Base-by-base conservation (phyloP, 2,888 invertebrate genomes). In the Polyommatus iphigenia region DNA sequence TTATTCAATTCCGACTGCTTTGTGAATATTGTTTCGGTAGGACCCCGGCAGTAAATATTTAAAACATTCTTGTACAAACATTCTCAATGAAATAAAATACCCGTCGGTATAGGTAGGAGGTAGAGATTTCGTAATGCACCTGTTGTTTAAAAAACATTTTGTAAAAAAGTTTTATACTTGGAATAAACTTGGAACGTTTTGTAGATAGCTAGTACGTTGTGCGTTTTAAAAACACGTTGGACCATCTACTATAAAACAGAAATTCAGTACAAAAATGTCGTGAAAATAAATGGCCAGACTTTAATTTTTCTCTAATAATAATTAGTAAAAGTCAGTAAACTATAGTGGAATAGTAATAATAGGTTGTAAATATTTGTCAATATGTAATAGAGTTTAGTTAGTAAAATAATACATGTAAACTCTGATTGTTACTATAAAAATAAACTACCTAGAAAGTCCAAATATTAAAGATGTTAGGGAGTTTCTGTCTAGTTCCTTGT, bases 21-120 rank as follows among this genome's bases (percentile, higher is more conserved):
- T 75, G 75, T 50, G 75, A 54, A 75, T 75, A 75, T 75, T 75
- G 75, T 75, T 75, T 54, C 75, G 7, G 75, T 24, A 50, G 54
- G 75, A 54, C 20, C 50, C 75, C 18, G 29, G 54, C 29, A 54
- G 75, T 75, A 54, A 75, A 75, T 75, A 75, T 20, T 75, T 75
- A 75, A 75, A 50, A 50, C 50, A 20, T 50, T 75, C 75, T 75
- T 75, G 75, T 54, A 50, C 50, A 54, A 75, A 29, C 46, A 75
- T 54, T 75, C 75, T 24, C 50, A 75, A 46, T 18, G 54, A 54
- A 75, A 29, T 29, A 54, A 75, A 75, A 54, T 46, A 46, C 13
- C 20, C 29, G 67, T 29, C 67, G 10, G n/a, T 50, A 29, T 24
- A 75, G 13, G 24, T 29, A 54, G 18, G 7, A 24, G 13, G 50